phyloP scores from a whole-genome alignment of 2,888 invertebrate species.

The Ornithoptera priamus region DNA sequence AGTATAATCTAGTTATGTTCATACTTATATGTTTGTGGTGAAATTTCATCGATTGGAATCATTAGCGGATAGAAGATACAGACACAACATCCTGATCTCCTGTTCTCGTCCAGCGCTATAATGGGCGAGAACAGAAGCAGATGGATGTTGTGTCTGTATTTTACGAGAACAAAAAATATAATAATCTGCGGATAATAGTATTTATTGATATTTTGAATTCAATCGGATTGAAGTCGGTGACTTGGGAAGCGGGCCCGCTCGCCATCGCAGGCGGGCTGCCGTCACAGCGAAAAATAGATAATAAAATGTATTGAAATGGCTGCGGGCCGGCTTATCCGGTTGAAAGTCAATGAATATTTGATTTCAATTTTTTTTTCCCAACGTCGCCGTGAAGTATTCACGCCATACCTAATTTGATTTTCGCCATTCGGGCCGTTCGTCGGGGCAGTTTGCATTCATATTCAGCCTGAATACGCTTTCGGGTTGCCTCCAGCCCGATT shows the following conservation, averaged over 20 bases:
- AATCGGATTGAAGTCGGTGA: conserved; percentile 46
- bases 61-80: no score
- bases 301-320: conserved; percentile 80
- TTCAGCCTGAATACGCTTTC: conserved; percentile 78
- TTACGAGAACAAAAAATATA: not conserved
- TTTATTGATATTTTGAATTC: conserved; percentile 41
- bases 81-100: no score
- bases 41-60: no score
- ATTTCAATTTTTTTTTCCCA: conserved; percentile 78
- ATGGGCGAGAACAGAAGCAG: not conserved
- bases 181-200: not conserved
- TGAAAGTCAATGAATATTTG: conserved; percentile 80
- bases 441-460: conserved; percentile 79
- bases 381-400: conserved; percentile 79
- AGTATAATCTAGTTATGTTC: no score
- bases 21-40: no score
- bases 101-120: no score
- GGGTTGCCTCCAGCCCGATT: conserved; percentile 74
- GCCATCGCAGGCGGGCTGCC: conserved; percentile 46
- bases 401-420: conserved; percentile 81
- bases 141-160: not conserved
- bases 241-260: conserved; percentile 44
- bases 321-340: conserved; percentile 79
- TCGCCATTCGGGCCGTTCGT: conserved; percentile 76
- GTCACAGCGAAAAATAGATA: conserved; percentile 73